Evolutionary conservation across 2,888 invertebrate species (phyloP), one percentile per base, ranked within the genome.

Genomic region (Arrhopalites spinosus): DNA sequence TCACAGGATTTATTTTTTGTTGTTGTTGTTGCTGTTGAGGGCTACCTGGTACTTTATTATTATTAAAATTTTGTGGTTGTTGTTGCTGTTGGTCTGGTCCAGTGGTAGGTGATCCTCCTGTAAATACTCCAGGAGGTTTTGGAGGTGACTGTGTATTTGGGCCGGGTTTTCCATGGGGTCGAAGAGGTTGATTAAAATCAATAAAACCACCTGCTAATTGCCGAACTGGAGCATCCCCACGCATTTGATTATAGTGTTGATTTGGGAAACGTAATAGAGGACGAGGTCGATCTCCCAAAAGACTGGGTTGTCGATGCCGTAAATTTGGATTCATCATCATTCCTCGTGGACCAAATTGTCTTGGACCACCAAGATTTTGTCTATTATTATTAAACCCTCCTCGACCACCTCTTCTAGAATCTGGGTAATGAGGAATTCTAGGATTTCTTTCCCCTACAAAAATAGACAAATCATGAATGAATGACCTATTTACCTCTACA

Each of bases 181-280:
- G n/a, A 61, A 80, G 74, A 1, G 81, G 80, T 53, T 79, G 78
- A 72, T 78, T 79, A 68, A 80, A 81, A 75, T 80, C 80, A 17
- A 80, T 78, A 53, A 80, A 81, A 30, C 79, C 78, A 30, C 78
- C 81, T 53, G 77, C 78, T 72, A 81, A 74, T 68, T 80, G 81
- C 7, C 73, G 73, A 11, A 78, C 53, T n/a, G 78, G 77, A 17
- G 61, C 73, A 29, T 71, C 59, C 20, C 45, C 77, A 56, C 76
- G 68, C 69, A 70, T 74, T 20, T 68, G 73, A 64, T 50, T 47
- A 30, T 64, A 64, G n/a, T 56, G n/a, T 11, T 64, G 77, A 70
- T 23, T 13, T 2, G 64, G 76, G 66, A 66, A 63, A 23, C 77
- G 30, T 29, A 71, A 53, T 13, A 67, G 30, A 1, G 61, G 77